Percentiles rank a stretch among this genome's conserved stretches.
Conservation (phyloP, 92 coral and sea anemone species). For the Parazoanthus darwini region DNA sequence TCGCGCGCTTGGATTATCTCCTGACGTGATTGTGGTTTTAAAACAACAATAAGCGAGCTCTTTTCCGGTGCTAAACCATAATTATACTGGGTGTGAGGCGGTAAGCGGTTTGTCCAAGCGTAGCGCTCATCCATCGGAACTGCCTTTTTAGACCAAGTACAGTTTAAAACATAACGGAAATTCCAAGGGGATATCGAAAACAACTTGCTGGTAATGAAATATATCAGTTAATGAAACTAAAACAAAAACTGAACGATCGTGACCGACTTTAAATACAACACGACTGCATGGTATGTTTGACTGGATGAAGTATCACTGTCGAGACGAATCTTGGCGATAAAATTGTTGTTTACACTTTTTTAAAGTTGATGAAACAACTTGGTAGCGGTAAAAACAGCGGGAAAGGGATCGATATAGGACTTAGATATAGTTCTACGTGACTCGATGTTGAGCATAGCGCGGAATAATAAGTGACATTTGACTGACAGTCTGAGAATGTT, state of each 20-base stretch:
- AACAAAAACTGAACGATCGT: not conserved
- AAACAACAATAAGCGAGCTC: constrained; percentile 17
- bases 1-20: not conserved
- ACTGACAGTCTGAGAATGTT: no score
- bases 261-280: not conserved
- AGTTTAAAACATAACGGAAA: constrained; percentile 42
- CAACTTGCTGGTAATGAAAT: not conserved
- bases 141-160: constrained; percentile 32
- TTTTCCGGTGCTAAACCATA: constrained; percentile 31
- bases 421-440: not conserved
- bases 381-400: no score
- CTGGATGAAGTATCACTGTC: not conserved
- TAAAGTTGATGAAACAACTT: no score
- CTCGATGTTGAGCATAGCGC: not conserved
- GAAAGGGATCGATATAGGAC: not conserved
- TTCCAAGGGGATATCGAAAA: constrained; percentile 28
- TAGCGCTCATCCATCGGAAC: constrained; percentile 6
- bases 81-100: constrained; percentile 11
- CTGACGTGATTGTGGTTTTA: constrained; percentile 34
- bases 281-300: not conserved
- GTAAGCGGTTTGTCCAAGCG: constrained; percentile 1
- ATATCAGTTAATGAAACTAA: not conserved
- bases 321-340: not conserved
- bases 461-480: no score
- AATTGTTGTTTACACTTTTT: not conserved